Evolutionary conservation across 2,888 invertebrate genomes (phyloP), one percentile per base, ranked within the genome.

Genomic region (Andrena camellia): DNA sequence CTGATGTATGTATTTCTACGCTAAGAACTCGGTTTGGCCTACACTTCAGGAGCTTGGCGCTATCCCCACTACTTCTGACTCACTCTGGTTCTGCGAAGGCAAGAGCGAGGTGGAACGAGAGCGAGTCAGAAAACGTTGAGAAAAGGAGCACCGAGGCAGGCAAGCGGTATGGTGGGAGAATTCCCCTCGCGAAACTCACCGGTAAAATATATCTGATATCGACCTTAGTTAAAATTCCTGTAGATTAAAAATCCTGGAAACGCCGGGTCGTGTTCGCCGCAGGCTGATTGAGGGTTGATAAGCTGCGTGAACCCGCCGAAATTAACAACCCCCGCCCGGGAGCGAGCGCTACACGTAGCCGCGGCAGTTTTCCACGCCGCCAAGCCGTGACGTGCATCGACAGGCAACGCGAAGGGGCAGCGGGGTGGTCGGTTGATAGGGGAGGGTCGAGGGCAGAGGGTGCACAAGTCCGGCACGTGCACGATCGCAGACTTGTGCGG

Each of bases 381-480:
- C 35, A 33, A 73, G 26, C 54, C 54, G 62, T 70, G 50, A 62
- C 70, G 73, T 29, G n/a, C 68, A 10, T 70, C 29, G 68, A 26
- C 57, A 62, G 50, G 33, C n/a, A 54, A 20, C 48, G 35, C 26
- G 48, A n/a, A 29, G 17, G 3, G n/a, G 13, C 13, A 17, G 13
- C 10, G 29, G 42, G 57, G 35, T 17, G 57, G 63, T 35, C 35
- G 31, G 68, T 64, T 62, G 33, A 42, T 42, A 52, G 68, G 17
- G 60, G 31, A 50, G 50, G 31, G 29, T n/a, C 29, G 26, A 26
- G 31, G 42, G 62, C 57, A 2, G 33, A 29, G 35, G 48, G 20
- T 35, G 84, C 69, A 81, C 78, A 76, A 83, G 72, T 69, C 67
- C 35, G 48, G n/a, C 84, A 80, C 78, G 85, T 85, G 83, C 42